A percentile compares a stretch with the other conserved stretches of the same genome.
Evolutionary conservation across 2,888 invertebrate species (phyloP).

Genomic region (Hylaea fasciaria): DNA sequence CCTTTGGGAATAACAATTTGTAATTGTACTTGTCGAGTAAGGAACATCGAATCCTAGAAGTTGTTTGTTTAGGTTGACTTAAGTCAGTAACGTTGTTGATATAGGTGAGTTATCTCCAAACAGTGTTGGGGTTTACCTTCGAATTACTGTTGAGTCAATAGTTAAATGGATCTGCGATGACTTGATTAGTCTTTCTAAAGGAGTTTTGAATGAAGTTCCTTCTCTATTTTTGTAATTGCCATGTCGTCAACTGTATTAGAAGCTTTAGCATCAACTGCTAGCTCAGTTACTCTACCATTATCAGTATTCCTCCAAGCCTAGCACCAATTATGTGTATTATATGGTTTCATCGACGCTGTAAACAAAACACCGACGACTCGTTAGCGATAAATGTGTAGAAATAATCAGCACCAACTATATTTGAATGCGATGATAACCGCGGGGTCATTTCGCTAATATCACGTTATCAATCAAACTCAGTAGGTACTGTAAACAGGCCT

Average conservation of each 20-base stretch:
- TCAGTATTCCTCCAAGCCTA: neutral
- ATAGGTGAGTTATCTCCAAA: constrained; percentile 4
- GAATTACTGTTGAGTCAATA: neutral
- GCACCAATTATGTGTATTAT: neutral
- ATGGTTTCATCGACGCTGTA: constrained; percentile 37
- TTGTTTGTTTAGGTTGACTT: constrained; percentile 12
- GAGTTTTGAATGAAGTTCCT: neutral
- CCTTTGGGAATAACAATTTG: neutral
- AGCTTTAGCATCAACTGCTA: too few relatives aligned
- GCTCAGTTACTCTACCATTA: too few relatives aligned
- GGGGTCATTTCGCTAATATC: constrained; percentile 58
- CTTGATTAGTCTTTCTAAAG: neutral
- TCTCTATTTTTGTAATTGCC: neutral
- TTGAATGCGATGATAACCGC: constrained; percentile 63
- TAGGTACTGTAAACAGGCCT: constrained; percentile 68
- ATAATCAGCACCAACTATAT: constrained; percentile 47
- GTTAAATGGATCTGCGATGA: neutral
- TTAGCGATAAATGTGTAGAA: constrained; percentile 38
- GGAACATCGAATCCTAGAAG: neutral
- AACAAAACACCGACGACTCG: constrained; percentile 39
- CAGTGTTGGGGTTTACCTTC: neutral
- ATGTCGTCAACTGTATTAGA: neutral
- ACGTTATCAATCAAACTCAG: constrained; percentile 73
- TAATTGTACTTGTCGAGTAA: neutral
- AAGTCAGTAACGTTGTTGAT: constrained; percentile 6